These are phyloP conservation scores for Syngnathus acus DNA, from an alignment of 2,797 vertebrate genomes.

Conservation along the genomic window DNA sequence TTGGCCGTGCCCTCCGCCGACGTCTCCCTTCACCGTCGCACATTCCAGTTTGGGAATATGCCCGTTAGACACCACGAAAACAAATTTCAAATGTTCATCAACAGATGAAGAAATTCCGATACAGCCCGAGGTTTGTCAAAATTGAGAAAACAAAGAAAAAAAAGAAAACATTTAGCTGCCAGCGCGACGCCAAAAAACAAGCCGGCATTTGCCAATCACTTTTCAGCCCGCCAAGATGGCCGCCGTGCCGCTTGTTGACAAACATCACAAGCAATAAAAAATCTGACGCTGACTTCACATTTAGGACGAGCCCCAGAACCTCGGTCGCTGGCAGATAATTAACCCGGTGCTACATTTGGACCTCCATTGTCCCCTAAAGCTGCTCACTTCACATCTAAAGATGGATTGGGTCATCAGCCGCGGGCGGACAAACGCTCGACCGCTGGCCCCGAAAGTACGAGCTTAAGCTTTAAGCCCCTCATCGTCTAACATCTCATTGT, in stretches of 20 bases:
- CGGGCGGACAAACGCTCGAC: slow-evolving; percentile 8
- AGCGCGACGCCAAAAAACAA: no score
- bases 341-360: background rate
- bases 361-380: background rate
- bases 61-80: background rate
- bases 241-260: background rate
- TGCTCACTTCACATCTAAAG: slow-evolving; percentile 5
- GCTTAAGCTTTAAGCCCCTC: slow-evolving; percentile 57
- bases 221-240: no score
- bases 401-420: slow-evolving; percentile 1
- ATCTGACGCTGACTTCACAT: background rate
- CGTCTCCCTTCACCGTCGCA: slow-evolving; percentile 29
- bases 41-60: background rate
- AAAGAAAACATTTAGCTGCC: no score
- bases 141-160: no score
- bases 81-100: background rate
- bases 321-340: background rate
- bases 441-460: slow-evolving; percentile 29
- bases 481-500: slow-evolving; percentile 69
- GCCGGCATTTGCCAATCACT: no score
- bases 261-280: background rate
- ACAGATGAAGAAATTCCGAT: background rate
- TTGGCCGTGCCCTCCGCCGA: slow-evolving; percentile 31
- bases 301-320: background rate
- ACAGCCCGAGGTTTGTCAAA: background rate